Conservation (phyloP, 1,140 invertebrate genomes). For the Drosophila pallidifrons region DNA sequence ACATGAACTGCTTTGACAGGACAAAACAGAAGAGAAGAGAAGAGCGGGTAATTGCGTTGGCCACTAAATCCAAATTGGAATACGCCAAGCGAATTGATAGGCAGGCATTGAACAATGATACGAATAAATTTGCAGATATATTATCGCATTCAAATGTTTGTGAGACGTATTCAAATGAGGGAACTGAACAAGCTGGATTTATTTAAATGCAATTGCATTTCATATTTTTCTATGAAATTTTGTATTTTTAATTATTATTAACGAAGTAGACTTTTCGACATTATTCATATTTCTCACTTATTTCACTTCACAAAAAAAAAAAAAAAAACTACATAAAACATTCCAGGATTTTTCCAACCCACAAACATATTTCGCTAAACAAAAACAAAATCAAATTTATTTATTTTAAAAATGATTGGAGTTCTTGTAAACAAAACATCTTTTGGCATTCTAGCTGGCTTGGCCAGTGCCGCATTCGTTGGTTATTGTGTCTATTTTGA, state of each 20-base stretch:
- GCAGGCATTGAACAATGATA: slow-evolving; percentile 12
- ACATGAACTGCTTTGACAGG: slow-evolving; percentile 1
- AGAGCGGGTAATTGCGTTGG: slow-evolving; percentile 10
- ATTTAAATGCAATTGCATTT: too few relatives aligned
- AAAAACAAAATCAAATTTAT: slow-evolving; percentile 23
- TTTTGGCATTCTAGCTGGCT: slow-evolving; percentile 91
- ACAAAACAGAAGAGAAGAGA: neutral
- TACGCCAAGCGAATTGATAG: slow-evolving; percentile 14
- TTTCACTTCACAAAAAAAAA: neutral
- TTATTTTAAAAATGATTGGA: slow-evolving; percentile 59
- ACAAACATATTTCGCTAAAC: slow-evolving; percentile 27
- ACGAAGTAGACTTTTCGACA: neutral
- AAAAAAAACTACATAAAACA: neutral
- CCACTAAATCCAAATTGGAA: slow-evolving; percentile 17
- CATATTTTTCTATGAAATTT: too few relatives aligned
- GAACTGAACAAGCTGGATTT: too few relatives aligned
- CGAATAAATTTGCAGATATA: slow-evolving; percentile 7
- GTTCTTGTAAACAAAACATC: slow-evolving; percentile 48
- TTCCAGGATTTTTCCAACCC: slow-evolving; percentile 18
- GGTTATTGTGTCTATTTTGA: slow-evolving; percentile 99
- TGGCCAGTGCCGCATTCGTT: slow-evolving; percentile 94
- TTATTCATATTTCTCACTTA: neutral
- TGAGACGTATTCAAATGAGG: too few relatives aligned
- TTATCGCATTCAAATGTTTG: neutral
- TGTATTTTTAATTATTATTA: neutral